Percentiles rank a stretch among this genome's conserved stretches.
phyloP scores from a whole-genome alignment of 2,797 vertebrate genomes.

The Leptodactylus fallax region DNA sequence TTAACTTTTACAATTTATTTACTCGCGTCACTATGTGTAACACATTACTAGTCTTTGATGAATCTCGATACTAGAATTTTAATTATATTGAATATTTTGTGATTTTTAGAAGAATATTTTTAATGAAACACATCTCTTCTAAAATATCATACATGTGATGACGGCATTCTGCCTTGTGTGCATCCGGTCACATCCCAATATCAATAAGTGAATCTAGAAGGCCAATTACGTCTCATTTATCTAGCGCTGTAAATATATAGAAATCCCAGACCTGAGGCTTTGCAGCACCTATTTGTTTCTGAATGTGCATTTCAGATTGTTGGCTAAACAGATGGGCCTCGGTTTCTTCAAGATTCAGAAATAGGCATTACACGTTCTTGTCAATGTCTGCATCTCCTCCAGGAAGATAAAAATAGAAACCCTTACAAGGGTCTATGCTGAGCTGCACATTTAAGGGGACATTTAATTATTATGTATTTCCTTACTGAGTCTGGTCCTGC shows the following conservation, averaged over 20 bases:
- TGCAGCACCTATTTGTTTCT: conserved; percentile 28
- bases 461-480: conserved; percentile 44
- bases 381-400: conserved; percentile 56
- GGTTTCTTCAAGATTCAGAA: conserved; percentile 49
- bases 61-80: not conserved
- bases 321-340: conserved; percentile 49
- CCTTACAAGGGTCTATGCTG: conserved; percentile 39
- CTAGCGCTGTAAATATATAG: not conserved
- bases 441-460: conserved; percentile 57
- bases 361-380: conserved; percentile 59
- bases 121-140: too few relatives aligned
- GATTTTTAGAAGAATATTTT: not conserved
- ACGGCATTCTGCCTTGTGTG: not conserved
- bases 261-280: conserved; percentile 15
- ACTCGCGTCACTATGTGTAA: not conserved
- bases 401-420: conserved; percentile 57
- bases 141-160: not conserved
- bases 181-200: not conserved
- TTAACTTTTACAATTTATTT: not conserved
- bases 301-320: conserved; percentile 22
- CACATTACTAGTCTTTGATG: not conserved
- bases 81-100: not conserved
- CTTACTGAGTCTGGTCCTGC: not conserved
- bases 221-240: not conserved
- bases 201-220: not conserved